Evolutionary conservation across 2,113 vertebrate species (phyloP), one percentile per base, ranked within the genome.

Genomic region (Erinaceus europaeus): DNA sequence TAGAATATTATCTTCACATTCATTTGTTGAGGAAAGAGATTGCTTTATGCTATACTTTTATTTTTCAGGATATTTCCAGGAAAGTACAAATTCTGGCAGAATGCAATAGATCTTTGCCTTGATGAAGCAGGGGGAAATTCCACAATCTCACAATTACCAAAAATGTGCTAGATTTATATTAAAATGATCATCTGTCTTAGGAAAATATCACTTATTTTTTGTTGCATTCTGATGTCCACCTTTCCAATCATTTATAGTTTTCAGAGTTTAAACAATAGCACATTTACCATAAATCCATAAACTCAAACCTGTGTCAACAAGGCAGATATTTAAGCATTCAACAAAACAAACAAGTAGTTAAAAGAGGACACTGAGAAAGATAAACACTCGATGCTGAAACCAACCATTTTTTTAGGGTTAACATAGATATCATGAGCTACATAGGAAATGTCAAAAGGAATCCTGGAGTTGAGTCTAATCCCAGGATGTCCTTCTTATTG

Each of bases 161-260:
- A 94, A 94, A 84, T 90, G 69, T 38, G 81, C 78, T 62, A 57
- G 52, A 34, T 83, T 95, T 93, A 74, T 89, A 79, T 88, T 94
- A 76, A 79, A 89, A 93, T 61, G 81, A 86, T 86, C 77, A 86
- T 91, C 64, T 89, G 32, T 86, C 50, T 88, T 52, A 85, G 80
- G 9, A 84, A 86, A 87, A 23, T 23, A 89, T 81, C 44, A 48
- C 73, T 94, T 89, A 89, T 48, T 68, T 89, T 91, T 93, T 89
- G 55, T 27, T 5, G 27, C 50, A 82, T 86, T 82, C 62, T 84
- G 32, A 79, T 42, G 68, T 93, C 17, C n/a, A 40, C 61, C 74
- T 92, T 79, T 10, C 55, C 42, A 65, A 18, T 4, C 75, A 68
- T 69, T 80, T 84, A 89, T 67, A 18, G 64, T 78, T 42, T 89